Evolutionary conservation across 2,113 vertebrate genomes (phyloP).

Genomic region (Lophochroa leadbeateri): DNA sequence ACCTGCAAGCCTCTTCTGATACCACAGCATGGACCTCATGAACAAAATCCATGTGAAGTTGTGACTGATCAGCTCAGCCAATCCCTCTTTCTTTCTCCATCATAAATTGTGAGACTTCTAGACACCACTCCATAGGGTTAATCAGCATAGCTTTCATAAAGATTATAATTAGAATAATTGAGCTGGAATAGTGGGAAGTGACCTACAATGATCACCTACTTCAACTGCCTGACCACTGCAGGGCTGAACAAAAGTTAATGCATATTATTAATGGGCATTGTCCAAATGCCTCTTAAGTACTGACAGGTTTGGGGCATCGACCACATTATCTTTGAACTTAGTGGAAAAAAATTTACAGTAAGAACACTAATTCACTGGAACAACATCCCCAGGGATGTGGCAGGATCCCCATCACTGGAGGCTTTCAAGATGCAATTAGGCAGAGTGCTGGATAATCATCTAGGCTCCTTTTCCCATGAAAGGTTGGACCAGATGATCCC

Average conservation of each 20-base stretch:
- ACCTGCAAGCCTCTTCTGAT: neutral
- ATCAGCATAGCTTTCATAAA: neutral
- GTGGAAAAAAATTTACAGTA: neutral
- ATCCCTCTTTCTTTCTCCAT: neutral
- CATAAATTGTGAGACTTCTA: neutral
- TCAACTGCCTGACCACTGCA: neutral
- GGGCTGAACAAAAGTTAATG: neutral
- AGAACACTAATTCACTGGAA: neutral
- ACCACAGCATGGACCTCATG: neutral
- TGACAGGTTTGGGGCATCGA: rapidly evolving
- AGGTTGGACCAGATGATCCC: neutral
- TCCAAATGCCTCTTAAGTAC: neutral
- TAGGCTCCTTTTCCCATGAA: neutral
- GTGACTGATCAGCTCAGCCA: neutral
- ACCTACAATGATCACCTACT: neutral
- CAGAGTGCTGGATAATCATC: neutral
- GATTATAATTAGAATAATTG: neutral
- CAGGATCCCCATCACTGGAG: neutral
- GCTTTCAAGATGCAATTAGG: neutral
- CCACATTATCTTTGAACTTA: neutral
- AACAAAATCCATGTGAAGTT: neutral
- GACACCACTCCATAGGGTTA: neutral
- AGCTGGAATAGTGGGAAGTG: neutral
- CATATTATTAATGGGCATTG: neutral
- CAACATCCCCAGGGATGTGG: neutral